phyloP scores from a whole-genome alignment of 1,140 invertebrate genomes.

The Tetragonula clypearis region DNA sequence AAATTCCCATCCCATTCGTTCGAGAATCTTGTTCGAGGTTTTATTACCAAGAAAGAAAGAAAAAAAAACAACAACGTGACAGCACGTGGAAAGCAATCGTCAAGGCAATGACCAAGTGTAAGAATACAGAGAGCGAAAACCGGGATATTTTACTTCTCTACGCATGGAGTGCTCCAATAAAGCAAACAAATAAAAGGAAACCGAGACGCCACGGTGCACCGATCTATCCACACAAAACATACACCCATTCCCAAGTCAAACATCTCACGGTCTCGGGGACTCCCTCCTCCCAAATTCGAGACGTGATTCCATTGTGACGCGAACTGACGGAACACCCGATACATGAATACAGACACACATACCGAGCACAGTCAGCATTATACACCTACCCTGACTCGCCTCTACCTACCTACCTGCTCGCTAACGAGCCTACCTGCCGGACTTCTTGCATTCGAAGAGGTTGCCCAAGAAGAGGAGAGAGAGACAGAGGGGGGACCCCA shows the following conservation, averaged over 20 bases:
- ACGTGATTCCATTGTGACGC: conserved; percentile 23
- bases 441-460: conserved; percentile 77
- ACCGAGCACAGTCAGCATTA: conserved; percentile 75
- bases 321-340: conserved; percentile 72
- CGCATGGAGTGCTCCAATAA: background rate
- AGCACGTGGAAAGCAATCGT: background rate
- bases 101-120: background rate
- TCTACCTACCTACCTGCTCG: conserved; percentile 79
- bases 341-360: conserved; percentile 70
- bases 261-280: background rate
- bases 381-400: conserved; percentile 73
- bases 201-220: no score
- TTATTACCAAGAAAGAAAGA: no score
- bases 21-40: background rate
- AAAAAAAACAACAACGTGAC: background rate
- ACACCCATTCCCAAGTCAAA: conserved; percentile 15
- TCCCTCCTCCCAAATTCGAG: background rate
- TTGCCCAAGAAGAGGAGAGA: conserved; percentile 52
- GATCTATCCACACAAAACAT: conserved; percentile 8
- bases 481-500: conserved; percentile 2
- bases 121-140: background rate
- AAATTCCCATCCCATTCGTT: background rate
- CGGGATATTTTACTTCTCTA: background rate
- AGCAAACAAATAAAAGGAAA: background rate
- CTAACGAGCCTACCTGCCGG: conserved; percentile 81